Conservation (phyloP, 2,797 vertebrate species). For the Micromesistius poutassou region DNA sequence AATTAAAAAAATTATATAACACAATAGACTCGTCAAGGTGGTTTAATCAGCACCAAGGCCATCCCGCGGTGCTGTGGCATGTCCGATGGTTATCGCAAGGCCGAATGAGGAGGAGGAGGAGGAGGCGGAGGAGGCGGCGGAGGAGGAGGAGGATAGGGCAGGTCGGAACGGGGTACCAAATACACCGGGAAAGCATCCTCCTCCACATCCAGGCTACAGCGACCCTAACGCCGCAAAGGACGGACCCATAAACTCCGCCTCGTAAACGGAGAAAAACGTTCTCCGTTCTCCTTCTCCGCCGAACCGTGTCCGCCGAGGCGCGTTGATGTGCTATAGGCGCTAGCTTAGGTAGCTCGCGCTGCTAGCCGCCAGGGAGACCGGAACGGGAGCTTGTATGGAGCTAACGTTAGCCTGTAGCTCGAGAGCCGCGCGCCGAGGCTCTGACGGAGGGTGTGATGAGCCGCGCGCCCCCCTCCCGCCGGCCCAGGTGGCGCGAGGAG, state of each 20-base stretch:
- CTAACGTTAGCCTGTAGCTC: not conserved
- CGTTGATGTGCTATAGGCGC: not conserved
- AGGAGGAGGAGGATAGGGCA: slow-evolving; percentile 31
- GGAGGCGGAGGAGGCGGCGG: slow-evolving; percentile 19
- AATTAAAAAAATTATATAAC: not conserved
- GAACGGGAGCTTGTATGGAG: not conserved
- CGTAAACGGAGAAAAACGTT: not conserved
- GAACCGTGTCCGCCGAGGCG: not conserved
- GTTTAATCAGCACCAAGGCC: slow-evolving; percentile 71
- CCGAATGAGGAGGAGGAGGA: slow-evolving; percentile 37
- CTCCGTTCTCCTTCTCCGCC: not conserved
- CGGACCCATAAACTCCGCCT: no score
- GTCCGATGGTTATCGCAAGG: slow-evolving; percentile 48
- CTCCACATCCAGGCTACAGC: not conserved
- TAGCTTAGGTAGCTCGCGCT: not conserved
- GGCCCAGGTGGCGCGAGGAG: not conserved
- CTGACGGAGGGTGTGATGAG: not conserved
- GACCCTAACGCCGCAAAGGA: not conserved
- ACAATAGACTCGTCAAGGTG: slow-evolving; percentile 67
- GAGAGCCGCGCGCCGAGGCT: not conserved
- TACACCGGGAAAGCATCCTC: slow-evolving; percentile 44
- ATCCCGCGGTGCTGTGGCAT: slow-evolving; percentile 34
- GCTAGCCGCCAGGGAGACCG: not conserved
- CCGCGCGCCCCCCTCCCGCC: not conserved
- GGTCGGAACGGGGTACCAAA: slow-evolving; percentile 23